Conservation (phyloP, 2,113 vertebrate genomes). For the Bubo bubo region DNA sequence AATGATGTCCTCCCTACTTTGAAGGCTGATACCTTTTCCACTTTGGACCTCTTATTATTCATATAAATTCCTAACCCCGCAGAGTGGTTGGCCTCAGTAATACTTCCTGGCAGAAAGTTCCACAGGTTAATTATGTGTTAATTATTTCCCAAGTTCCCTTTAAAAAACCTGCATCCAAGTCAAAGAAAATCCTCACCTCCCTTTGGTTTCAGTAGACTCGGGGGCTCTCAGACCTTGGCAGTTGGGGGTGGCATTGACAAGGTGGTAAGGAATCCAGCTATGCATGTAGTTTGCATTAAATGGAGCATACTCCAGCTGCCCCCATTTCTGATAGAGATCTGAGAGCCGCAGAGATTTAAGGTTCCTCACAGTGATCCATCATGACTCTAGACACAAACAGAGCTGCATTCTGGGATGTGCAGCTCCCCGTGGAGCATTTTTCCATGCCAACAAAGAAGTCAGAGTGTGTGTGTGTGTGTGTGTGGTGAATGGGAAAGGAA, state of each 20-base stretch:
- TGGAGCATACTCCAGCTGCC: conserved; percentile 34
- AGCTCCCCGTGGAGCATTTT: background rate
- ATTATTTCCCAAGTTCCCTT: conserved; percentile 67
- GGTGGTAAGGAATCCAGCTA: conserved; percentile 34
- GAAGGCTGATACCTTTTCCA: conserved; percentile 50
- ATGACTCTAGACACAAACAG: background rate
- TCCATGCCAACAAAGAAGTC: background rate
- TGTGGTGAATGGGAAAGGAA: background rate
- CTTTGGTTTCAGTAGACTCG: conserved; percentile 40
- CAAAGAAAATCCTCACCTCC: conserved; percentile 45
- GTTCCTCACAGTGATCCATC: conserved; percentile 52
- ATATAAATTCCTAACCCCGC: conserved; percentile 59
- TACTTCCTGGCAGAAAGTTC: conserved; percentile 64
- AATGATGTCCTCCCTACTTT: conserved; percentile 26
- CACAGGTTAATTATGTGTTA: conserved; percentile 70
- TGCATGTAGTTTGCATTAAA: conserved; percentile 23
- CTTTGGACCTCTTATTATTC: conserved; percentile 37
- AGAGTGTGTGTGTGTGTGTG: background rate
- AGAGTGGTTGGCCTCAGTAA: conserved; percentile 40
- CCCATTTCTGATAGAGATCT: conserved; percentile 26
- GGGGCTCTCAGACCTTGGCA: conserved; percentile 46
- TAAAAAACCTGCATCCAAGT: conserved; percentile 54
- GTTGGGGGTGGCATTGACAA: conserved; percentile 58
- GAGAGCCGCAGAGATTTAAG: conserved; percentile 18
- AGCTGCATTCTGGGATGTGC: conserved; percentile 35